Percentiles rank a stretch among this genome's conserved stretches.
Evolutionary conservation across 2,113 vertebrate genomes (phyloP).

Genomic region (Chaetodon auriga): DNA sequence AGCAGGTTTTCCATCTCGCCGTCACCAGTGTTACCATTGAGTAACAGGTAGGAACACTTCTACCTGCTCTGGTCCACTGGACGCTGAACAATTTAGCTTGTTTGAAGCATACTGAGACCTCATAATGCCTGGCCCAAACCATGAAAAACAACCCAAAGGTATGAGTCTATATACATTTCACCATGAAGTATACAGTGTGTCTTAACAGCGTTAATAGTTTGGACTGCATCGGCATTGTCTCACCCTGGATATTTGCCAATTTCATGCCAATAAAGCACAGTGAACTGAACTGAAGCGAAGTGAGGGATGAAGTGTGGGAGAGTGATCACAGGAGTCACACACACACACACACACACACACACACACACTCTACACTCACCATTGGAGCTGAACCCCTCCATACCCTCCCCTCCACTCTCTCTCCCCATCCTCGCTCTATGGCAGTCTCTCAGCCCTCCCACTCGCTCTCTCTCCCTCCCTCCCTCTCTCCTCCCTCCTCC

Average conservation of each 20-base stretch:
- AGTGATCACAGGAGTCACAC: conserved; percentile 2
- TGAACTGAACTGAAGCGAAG: conserved; percentile 11
- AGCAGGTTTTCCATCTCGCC: no score
- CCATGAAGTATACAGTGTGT: background rate
- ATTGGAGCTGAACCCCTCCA: conserved; percentile 4
- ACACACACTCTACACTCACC: conserved; percentile 21
- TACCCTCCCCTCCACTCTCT: background rate
- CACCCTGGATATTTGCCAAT: background rate
- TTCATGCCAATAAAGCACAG: background rate
- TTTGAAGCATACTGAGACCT: no score
- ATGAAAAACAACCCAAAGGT: no score
- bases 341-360: conserved; percentile 9
- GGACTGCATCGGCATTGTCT: background rate
- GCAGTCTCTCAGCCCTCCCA: conserved; percentile 38
- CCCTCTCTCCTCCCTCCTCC: conserved; percentile 58
- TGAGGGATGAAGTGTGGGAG: conserved; percentile 17
- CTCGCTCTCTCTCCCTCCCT: conserved; percentile 38
- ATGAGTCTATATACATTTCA: no score
- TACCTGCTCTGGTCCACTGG: no score
- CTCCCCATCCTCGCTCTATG: background rate
- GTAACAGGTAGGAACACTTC: no score
- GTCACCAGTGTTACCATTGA: no score
- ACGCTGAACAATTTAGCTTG: no score
- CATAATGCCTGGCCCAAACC: no score
- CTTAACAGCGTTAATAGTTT: background rate